A percentile compares a stretch with the other conserved stretches of the same genome.
These are phyloP conservation scores for Prosopocoilus inquinatus DNA, from an alignment of 2,888 invertebrate genomes.

Conservation along the genomic window DNA sequence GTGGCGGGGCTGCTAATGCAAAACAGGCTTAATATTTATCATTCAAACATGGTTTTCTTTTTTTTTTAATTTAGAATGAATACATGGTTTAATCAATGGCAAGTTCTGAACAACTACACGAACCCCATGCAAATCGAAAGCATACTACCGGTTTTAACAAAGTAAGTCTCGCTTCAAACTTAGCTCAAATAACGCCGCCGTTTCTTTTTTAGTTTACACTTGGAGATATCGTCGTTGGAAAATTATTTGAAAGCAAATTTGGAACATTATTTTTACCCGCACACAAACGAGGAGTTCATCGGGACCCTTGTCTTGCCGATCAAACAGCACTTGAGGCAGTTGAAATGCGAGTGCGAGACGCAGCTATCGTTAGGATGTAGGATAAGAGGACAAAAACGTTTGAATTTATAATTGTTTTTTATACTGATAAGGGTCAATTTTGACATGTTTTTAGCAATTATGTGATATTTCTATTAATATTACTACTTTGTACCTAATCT, in stretches of 20 bases:
- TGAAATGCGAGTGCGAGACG: slow-evolving; percentile 55
- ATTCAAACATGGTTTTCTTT: neutral
- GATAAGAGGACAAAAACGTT: slow-evolving; percentile 42
- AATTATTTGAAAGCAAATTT: slow-evolving; percentile 55
- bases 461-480: neutral
- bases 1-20: too few relatives aligned
- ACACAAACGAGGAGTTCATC: slow-evolving; percentile 62
- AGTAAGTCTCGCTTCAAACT: slow-evolving; percentile 52
- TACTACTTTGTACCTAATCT: neutral
- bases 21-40: neutral
- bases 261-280: slow-evolving; percentile 56
- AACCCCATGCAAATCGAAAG: slow-evolving; percentile 65
- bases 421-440: slow-evolving; percentile 6
- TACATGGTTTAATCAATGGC: slow-evolving; percentile 73
- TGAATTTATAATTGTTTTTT: slow-evolving; percentile 31
- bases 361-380: slow-evolving; percentile 53
- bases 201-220: slow-evolving; percentile 50
- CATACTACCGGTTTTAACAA: slow-evolving; percentile 56
- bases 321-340: slow-evolving; percentile 51
- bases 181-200: neutral
- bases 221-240: slow-evolving; percentile 56
- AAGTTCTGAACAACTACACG: slow-evolving; percentile 62
- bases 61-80: slow-evolving; percentile 53
- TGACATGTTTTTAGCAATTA: slow-evolving; percentile 2
- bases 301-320: slow-evolving; percentile 58